Evolutionary conservation across 2,113 vertebrate species (phyloP).

Genomic region (Felis catus): DNA sequence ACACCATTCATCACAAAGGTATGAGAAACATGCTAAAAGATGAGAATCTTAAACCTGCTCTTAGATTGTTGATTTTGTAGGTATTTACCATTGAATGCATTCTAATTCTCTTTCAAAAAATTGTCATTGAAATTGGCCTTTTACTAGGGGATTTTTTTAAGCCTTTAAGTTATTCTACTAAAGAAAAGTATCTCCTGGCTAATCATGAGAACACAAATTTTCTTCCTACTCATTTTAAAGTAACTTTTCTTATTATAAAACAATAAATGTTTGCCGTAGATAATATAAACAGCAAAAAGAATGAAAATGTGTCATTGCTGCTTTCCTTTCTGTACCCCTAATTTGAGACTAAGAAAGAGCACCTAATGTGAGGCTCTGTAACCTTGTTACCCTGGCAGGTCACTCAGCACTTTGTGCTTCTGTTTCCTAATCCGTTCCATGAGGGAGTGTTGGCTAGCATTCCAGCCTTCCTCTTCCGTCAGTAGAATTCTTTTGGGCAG

Average conservation of each 20-base stretch:
- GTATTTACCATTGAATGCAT: not conserved
- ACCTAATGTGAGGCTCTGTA: not conserved
- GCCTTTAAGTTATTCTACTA: constrained; percentile 29
- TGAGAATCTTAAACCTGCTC: not conserved
- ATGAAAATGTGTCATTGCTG: not conserved
- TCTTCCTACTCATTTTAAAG: constrained; percentile 19
- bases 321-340: constrained; percentile 9
- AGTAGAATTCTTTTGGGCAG: not conserved
- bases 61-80: not conserved
- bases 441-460: not conserved
- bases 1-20: constrained; percentile 98
- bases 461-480: not conserved
- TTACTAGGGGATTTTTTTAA: not conserved
- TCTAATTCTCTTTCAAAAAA: constrained; percentile 46
- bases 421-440: not conserved
- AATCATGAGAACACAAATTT: constrained; percentile 14
- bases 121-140: constrained; percentile 26
- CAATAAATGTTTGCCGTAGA: not conserved
- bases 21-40: constrained; percentile 62
- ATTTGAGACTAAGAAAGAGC: not conserved
- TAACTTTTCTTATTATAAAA: constrained; percentile 1
- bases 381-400: not conserved
- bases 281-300: not conserved
- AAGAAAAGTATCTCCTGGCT: not conserved
- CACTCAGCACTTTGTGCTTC: not conserved